Base-by-base conservation (phyloP, 2,797 vertebrate species). In the Chelon auratus region DNA sequence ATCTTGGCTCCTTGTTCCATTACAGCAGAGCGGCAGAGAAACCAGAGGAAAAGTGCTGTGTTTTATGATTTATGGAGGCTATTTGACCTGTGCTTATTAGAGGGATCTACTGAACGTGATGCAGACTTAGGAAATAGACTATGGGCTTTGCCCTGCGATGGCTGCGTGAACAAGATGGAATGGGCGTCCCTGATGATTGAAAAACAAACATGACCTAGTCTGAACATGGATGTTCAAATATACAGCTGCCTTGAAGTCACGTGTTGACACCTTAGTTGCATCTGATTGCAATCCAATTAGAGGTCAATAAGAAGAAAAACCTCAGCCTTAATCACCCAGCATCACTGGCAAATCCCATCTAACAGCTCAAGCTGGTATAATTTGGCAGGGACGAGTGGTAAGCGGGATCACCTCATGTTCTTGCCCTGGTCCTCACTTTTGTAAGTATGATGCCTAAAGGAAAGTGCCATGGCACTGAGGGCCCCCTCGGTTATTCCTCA, bases 41-140 rank as follows among this genome's bases (percentile, higher is more conserved):
- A 91, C 71, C 88, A 83, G 88, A 90, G 75, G 85, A 89, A 93
- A 92, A 91, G 82, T 87, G 90, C 85, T 78, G 71, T 80, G 73
- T 87, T 91, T 89, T 93, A 91, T 94, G 94, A 94, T 94, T 93
- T 93, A 95, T 94, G 87, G 91, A 80, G 84, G 89, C 91, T 92
- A 92, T 93, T 92, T 93, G 93, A 93, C 92, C 90, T 55, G 77
- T 87, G 88, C 90, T 93, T 93, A 93, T 94, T 93, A 91, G 91
- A 91, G 81, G 90, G 91, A 91, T 93, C 84, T 91, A 86, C 81
- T 43, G 24, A 81, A 93, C 61, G 71, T 83, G 89, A 90, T 89
- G 86, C 87, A 82, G 90, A 84, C 87, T 84, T 83, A 62, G 82
- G 81, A 89, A 90, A 85, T 83, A 77, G 87, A 91, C 89, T 89